phyloP scores from a whole-genome alignment of 1,140 invertebrate genomes.

The Micrasema minimum region DNA sequence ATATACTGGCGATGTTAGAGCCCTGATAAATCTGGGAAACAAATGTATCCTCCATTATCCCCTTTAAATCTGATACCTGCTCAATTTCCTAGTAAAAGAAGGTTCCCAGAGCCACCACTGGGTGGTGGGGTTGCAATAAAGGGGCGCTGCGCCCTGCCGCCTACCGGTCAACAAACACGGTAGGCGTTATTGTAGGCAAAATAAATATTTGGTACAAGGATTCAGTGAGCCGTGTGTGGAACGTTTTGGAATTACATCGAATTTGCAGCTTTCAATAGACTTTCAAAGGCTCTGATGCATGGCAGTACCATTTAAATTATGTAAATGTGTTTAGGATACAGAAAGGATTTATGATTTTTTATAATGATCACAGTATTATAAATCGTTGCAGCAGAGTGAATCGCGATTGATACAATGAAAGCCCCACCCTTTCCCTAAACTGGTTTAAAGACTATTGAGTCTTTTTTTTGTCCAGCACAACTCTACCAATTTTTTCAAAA shows the following conservation, averaged over 20 bases:
- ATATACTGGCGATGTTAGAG: not conserved
- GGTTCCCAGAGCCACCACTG: not conserved
- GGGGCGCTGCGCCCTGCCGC: not conserved
- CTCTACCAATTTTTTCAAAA: no score
- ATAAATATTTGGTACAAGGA: constrained; percentile 12
- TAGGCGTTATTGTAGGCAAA: constrained; percentile 29
- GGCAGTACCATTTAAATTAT: no score
- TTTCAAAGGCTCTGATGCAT: not conserved
- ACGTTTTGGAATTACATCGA: constrained; percentile 4
- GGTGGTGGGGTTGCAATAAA: constrained; percentile 13
- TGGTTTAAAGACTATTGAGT: no score
- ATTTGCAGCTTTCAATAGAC: constrained; percentile 3
- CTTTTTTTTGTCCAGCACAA: no score
- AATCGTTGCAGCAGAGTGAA: no score
- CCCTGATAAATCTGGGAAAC: constrained; percentile 22
- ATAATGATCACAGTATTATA: no score
- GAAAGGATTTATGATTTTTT: no score
- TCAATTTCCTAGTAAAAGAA: constrained; percentile 22
- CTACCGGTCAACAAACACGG: not conserved
- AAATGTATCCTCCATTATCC: constrained; percentile 27
- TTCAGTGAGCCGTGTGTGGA: constrained; percentile 8
- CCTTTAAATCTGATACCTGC: constrained; percentile 27
- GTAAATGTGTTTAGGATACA: no score
- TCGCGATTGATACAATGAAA: no score
- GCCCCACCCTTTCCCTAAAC: no score